Evolutionary conservation across 2,113 vertebrate genomes (phyloP), one percentile per base, ranked within the genome.

Genomic region (Athene noctua): DNA sequence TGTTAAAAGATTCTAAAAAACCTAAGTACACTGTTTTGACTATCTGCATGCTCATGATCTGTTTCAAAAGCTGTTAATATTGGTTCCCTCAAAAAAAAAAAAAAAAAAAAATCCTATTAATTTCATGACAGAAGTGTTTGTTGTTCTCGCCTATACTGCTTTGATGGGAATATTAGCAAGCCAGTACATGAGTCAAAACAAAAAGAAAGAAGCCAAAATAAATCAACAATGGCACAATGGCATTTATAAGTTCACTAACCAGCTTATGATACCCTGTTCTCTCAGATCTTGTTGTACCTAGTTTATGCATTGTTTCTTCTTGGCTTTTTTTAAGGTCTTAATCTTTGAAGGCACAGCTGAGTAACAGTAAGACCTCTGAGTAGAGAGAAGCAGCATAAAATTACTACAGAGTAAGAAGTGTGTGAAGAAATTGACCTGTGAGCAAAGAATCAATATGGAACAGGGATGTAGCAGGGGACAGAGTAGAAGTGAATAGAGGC

Each of bases 371-470:
- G 38, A 71, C 18, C 22, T 71, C 38, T 67, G 6, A 1, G 18
- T n/a, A 75, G 42, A 80, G 5, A 44, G 44, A 92, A 72, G 58
- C 63, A 23, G 1, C 29, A 63, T 55, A 67, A 93, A 95, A 68
- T 49, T 62, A 12, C 27, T 22, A 25, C 19, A 57, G 49, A 66
- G 30, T 38, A 66, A 77, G 71, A 91, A 66, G 13, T 0, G 0
- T 0, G 0, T 84, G 77, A 84, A 71, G 51, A 81, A 84, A 96
- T 92, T 92, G 72, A 92, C 72, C n/a, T 34, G n/a, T 54, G 55
- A 92, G 17, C 11, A 91, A 55, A 83, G 65, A 91, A 94, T 95
- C 91, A 74, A 78, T 92, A 86, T 15, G 34, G 26, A 95, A 74
- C n/a, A 74, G 38, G 15, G 38, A 34, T 78, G 63, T 84, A 84